phyloP scores from a whole-genome alignment of 1,140 invertebrate genomes.

The Augochlora pura region DNA sequence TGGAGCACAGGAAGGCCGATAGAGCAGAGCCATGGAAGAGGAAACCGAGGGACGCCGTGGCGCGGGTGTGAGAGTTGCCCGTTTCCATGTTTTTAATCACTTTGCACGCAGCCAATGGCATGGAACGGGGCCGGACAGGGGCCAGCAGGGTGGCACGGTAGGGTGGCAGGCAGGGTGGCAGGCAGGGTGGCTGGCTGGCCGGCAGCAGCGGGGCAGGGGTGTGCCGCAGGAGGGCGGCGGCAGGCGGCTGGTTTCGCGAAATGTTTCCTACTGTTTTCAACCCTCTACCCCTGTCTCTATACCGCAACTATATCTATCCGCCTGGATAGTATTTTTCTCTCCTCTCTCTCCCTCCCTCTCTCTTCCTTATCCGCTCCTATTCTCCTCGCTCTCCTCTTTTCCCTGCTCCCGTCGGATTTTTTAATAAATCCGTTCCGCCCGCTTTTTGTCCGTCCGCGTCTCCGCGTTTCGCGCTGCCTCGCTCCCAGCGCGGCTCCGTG shows the following conservation, averaged over 20 bases:
- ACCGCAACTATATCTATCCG: conserved; percentile 18
- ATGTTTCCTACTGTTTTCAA: conserved; percentile 50
- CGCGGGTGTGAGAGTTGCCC: conserved; percentile 32
- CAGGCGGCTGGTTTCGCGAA: conserved; percentile 33
- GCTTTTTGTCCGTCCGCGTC: not conserved
- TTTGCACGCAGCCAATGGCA: conserved; percentile 65
- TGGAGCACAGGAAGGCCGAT: conserved; percentile 31
- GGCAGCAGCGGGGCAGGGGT: not conserved
- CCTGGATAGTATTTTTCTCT: not conserved
- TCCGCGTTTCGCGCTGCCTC: not conserved
- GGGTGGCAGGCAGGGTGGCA: too few relatives aligned
- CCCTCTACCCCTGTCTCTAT: not conserved
- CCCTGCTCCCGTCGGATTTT: not conserved
- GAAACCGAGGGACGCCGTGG: conserved; percentile 18
- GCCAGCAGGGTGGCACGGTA: too few relatives aligned
- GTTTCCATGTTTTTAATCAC: conserved; percentile 66
- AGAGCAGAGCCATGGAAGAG: conserved; percentile 28
- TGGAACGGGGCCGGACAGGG: conserved; percentile 39
- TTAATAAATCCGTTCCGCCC: conserved; percentile 33
- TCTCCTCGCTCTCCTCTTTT: not conserved
- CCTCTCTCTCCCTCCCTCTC: too few relatives aligned
- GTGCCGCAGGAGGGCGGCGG: not conserved
- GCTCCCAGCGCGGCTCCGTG: too few relatives aligned
- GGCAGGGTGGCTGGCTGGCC: conserved; percentile 11
- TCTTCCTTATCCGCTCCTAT: too few relatives aligned